These are phyloP conservation scores for Fregata magnificens DNA, from an alignment of 2,113 vertebrate genomes.

Conservation along the genomic window DNA sequence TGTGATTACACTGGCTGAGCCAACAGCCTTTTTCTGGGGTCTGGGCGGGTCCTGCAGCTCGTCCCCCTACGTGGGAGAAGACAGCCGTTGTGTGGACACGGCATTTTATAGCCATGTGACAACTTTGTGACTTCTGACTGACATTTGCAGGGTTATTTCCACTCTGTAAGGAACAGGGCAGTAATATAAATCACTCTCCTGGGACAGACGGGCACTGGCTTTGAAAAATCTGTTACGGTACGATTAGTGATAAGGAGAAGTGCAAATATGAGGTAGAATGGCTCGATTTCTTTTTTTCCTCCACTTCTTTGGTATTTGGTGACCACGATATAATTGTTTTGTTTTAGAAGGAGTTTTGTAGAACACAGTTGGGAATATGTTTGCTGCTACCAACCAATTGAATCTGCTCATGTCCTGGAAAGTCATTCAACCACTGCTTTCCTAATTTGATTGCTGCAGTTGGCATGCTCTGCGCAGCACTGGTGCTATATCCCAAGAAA, in stretches of 20 bases:
- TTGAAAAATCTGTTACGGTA: background rate
- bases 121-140: background rate
- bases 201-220: background rate
- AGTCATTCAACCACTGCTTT: background rate
- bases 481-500: background rate
- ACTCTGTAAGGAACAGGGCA: background rate
- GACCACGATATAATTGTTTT: background rate
- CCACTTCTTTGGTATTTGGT: background rate
- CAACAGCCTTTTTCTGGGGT: background rate
- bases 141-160: background rate
- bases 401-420: background rate
- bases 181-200: background rate
- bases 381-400: background rate
- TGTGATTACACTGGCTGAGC: background rate
- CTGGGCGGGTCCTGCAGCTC: background rate
- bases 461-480: background rate
- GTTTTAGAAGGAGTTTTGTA: background rate
- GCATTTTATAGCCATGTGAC: background rate
- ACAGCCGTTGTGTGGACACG: rapidly evolving
- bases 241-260: background rate
- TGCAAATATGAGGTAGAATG: background rate
- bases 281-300: background rate
- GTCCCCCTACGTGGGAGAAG: rapidly evolving
- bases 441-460: background rate
- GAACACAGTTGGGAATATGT: rapidly evolving